phyloP scores from a whole-genome alignment of 2,113 vertebrate genomes.

The Carassius carassius region DNA sequence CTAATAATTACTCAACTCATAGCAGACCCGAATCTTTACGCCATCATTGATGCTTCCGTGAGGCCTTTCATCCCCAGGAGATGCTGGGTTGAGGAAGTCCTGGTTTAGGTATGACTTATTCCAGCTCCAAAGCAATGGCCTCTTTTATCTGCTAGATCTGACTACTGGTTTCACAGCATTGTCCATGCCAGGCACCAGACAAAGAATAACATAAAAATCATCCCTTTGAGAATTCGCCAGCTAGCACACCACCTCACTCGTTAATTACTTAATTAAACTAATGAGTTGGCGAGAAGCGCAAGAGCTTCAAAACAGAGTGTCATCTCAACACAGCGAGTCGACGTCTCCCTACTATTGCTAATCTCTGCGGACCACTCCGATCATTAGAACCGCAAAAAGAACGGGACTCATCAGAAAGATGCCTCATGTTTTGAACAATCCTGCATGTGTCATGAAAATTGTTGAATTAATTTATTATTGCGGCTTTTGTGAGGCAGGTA shows the following conservation, averaged over 20 bases:
- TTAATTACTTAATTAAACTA: constrained; percentile 69
- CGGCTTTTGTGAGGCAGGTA: constrained; percentile 23
- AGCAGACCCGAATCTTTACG: not conserved
- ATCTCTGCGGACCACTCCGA: constrained; percentile 26
- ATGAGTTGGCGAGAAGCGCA: constrained; percentile 60
- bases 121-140: not conserved
- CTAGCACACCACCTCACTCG: constrained; percentile 60
- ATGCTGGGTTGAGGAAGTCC: not conserved
- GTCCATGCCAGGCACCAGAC: constrained; percentile 14
- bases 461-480: constrained; percentile 41
- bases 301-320: constrained; percentile 49
- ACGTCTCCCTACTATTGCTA: constrained; percentile 34
- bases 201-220: constrained; percentile 33
- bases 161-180: constrained; percentile 23
- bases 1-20: constrained; percentile 35
- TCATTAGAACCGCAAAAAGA: constrained; percentile 37
- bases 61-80: constrained; percentile 4
- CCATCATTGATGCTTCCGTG: not conserved
- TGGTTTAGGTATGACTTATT: constrained; percentile 31
- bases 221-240: constrained; percentile 56
- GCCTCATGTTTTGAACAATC: not conserved
- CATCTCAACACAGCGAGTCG: constrained; percentile 53
- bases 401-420: constrained; percentile 20
- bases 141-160: constrained; percentile 24
- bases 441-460: not conserved